phyloP scores from a whole-genome alignment of 2,797 vertebrate species.

The Enteromius anoplus region DNA sequence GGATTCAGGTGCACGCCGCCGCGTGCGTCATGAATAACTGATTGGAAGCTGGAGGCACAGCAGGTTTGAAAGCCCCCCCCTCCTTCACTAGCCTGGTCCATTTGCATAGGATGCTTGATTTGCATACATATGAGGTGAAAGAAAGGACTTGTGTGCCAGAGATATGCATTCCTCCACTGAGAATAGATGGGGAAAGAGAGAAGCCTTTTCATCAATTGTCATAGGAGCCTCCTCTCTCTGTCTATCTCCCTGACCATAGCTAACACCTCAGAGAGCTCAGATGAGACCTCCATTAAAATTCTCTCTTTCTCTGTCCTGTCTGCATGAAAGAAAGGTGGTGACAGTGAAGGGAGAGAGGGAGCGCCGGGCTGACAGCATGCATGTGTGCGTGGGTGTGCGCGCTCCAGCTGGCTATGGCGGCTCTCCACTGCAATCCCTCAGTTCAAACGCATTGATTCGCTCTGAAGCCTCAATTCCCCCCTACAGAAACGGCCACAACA shows the following conservation, averaged over 20 bases:
- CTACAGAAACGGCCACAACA: constrained; percentile 62
- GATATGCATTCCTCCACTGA: constrained; percentile 54
- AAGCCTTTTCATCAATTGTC: constrained; percentile 64
- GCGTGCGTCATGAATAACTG: constrained; percentile 58
- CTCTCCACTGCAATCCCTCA: constrained; percentile 65
- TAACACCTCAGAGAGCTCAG: constrained; percentile 70
- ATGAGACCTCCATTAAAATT: constrained; percentile 71
- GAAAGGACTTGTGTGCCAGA: constrained; percentile 66
- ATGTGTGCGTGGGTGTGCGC: constrained; percentile 25
- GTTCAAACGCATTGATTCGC: constrained; percentile 67
- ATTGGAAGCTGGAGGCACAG: constrained; percentile 58
- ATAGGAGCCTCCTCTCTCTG: constrained; percentile 47
- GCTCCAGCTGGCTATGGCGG: constrained; percentile 54
- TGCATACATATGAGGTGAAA: constrained; percentile 83
- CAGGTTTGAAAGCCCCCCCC: constrained; percentile 41
- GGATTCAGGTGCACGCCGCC: constrained; percentile 49
- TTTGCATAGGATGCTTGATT: constrained; percentile 80
- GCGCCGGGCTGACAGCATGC: constrained; percentile 30
- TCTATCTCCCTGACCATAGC: constrained; percentile 63
- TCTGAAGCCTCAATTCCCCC: constrained; percentile 62
- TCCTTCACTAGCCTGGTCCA: constrained; percentile 58
- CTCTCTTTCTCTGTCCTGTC: constrained; percentile 70
- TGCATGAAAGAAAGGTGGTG: constrained; percentile 61
- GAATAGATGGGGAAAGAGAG: constrained; percentile 63
- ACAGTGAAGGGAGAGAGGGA: constrained; percentile 49